Evolutionary conservation across 92 coral and sea anemone species (phyloP), one percentile per base, ranked within the genome.

Genomic region (Palythoa grandiflora): DNA sequence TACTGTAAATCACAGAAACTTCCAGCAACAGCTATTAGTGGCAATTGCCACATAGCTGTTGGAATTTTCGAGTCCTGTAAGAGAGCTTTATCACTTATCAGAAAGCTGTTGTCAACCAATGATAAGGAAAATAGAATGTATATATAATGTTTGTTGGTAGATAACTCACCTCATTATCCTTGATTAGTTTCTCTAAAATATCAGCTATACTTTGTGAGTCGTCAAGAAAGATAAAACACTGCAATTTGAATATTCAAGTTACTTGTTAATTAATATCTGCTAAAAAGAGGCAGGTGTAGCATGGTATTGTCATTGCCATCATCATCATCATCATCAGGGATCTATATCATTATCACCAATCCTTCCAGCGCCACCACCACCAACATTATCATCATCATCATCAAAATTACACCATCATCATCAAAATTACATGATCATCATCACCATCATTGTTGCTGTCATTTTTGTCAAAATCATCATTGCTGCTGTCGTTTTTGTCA

Each of bases 211-310:
- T 96, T 84, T 95, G 97, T 55, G 99, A 90, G 81, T 96, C 95
- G 87, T 95, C 98, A 87, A 96, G 90, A 86, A 96, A 96, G 60
- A 96, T 96, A 86, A 96, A 96, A 87, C 99, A 96, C 99, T 96
- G 89, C 36, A 87, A 89, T 17, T 63, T 37, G 20, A 57, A 51
- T 65, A 6, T 39, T 61, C 14, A 13, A 15, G n/a, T 4, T 55
- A 15, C 2, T n/a, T 16, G 10, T 51, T 55, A 38, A 28, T 17
- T 28, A 28, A 28, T 1, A 10, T 13, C 13, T 59, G 6, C 2
- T 10, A 4, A 59, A 13, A 59, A 11, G 63, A 12, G 28, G 63
- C n/a, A 44, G 50, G 50, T 44, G 50, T 2, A 2, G 50, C 50
- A 44, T 8, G 7, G 50, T 44, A 9, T 55, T 8, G 9, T 11